Percentiles rank a stretch among this genome's conserved stretches.
These are phyloP conservation scores for Phyllotreta striolata DNA, from an alignment of 2,888 invertebrate genomes.

Conservation along the genomic window DNA sequence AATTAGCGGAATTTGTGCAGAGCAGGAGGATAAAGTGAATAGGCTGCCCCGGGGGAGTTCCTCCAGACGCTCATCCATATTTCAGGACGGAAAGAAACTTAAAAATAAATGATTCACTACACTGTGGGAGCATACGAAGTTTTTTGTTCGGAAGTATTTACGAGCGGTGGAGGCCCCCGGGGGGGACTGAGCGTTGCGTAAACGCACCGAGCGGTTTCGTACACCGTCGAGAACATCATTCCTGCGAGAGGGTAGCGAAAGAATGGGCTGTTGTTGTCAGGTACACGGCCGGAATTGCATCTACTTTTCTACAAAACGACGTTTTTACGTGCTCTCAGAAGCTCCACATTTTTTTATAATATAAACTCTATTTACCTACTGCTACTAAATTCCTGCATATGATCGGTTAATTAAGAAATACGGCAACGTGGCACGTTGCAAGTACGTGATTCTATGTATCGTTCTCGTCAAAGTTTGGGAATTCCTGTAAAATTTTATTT, in stretches of 20 bases:
- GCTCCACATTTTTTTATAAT: too few species aligned
- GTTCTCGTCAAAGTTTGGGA: conserved; percentile 1
- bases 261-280: conserved; percentile 3
- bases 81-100: conserved; percentile 24
- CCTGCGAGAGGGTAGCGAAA: conserved; percentile 32
- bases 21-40: too few species aligned
- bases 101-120: conserved; percentile 29
- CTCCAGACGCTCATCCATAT: conserved; percentile 16
- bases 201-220: conserved; percentile 43
- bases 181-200: conserved; percentile 37
- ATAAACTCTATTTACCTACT: too few species aligned
- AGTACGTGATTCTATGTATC: conserved; percentile 1
- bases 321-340: neutral
- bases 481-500: conserved; percentile 13
- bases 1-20: too few species aligned
- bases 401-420: neutral
- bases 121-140: conserved; percentile 20
- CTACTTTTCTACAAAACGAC: neutral
- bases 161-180: conserved; percentile 20
- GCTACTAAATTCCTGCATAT: too few species aligned
- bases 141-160: conserved; percentile 18
- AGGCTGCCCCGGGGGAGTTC: neutral
- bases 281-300: conserved; percentile 18
- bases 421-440: neutral
- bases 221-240: conserved; percentile 44